These are phyloP conservation scores for Cherax destructor DNA, from an alignment of 1,140 invertebrate species.

Conservation along the genomic window DNA sequence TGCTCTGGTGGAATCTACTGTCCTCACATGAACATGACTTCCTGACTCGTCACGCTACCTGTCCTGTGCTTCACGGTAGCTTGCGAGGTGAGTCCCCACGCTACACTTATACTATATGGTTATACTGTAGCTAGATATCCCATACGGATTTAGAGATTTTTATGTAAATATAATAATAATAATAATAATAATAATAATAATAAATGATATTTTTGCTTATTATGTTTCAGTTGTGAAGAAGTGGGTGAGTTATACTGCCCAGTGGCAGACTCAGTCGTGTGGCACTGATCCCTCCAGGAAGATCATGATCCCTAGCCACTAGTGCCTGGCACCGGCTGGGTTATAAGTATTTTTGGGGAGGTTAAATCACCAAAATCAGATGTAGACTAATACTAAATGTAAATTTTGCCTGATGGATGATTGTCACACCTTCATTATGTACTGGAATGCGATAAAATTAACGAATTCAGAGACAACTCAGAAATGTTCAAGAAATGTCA, in stretches of 20 bases:
- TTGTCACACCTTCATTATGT: too few species aligned
- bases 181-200: too few species aligned
- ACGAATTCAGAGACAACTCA: too few species aligned
- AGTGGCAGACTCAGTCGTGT: slow-evolving; percentile 44
- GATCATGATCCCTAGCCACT: slow-evolving; percentile 27
- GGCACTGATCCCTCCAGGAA: slow-evolving; percentile 38
- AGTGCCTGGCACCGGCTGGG: neutral
- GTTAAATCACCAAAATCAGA: too few species aligned
- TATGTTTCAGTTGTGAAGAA: slow-evolving; percentile 64
- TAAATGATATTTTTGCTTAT: neutral
- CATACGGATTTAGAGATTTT: too few species aligned
- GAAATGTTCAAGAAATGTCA: too few species aligned
- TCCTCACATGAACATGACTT: slow-evolving; percentile 75
- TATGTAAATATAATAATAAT: too few species aligned
- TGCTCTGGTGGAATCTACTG: slow-evolving; percentile 78
- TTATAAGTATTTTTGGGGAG: too few species aligned
- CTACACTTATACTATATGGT: neutral
- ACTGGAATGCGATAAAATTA: too few species aligned
- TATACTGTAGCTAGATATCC: neutral
- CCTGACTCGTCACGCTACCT: slow-evolving; percentile 77
- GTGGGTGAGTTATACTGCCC: slow-evolving; percentile 51
- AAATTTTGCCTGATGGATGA: too few species aligned
- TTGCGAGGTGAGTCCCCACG: slow-evolving; percentile 76
- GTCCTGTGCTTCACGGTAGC: slow-evolving; percentile 77
- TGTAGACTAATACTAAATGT: too few species aligned